Evolutionary conservation across 2,888 invertebrate genomes (phyloP).

Genomic region (Linnaemya vulpina): DNA sequence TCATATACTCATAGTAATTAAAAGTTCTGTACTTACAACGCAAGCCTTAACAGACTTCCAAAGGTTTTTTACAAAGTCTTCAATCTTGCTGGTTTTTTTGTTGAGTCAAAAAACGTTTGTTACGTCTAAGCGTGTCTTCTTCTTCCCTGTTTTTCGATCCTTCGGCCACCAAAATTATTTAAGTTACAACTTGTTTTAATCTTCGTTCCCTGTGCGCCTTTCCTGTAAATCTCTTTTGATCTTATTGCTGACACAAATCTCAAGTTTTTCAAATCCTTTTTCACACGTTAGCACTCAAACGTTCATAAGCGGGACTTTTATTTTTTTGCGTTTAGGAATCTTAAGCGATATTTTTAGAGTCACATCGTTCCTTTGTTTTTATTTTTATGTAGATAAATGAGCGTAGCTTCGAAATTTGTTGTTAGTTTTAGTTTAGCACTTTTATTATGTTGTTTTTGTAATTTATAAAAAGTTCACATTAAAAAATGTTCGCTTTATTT

Average conservation of each 20-base stretch:
- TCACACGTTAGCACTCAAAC: slow-evolving; percentile 38
- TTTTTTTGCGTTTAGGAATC: slow-evolving; percentile 14
- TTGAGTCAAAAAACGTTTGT: slow-evolving; percentile 52
- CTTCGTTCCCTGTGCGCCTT: not conserved
- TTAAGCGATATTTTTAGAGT: slow-evolving; percentile 27
- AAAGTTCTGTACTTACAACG: slow-evolving; percentile 81
- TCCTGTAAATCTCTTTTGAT: not conserved
- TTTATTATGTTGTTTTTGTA: slow-evolving; percentile 39
- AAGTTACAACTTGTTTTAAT: not conserved
- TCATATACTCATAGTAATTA: not conserved
- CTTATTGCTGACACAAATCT: not conserved
- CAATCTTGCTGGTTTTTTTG: slow-evolving; percentile 83
- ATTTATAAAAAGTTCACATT: not conserved
- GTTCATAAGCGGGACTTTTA: slow-evolving; percentile 10
- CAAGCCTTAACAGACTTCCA: slow-evolving; percentile 84
- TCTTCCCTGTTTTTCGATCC: not conserved
- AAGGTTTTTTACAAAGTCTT: slow-evolving; percentile 83
- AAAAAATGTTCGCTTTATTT: slow-evolving; percentile 24
- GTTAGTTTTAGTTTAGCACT: slow-evolving; percentile 21
- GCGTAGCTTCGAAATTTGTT: not conserved
- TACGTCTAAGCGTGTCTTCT: slow-evolving; percentile 8
- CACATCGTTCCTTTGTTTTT: slow-evolving; percentile 40
- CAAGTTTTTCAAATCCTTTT: not conserved
- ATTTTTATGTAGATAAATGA: not conserved
- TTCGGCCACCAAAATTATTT: not conserved